phyloP scores from a whole-genome alignment of 2,888 invertebrate species.

The Cephus rjabovi region DNA sequence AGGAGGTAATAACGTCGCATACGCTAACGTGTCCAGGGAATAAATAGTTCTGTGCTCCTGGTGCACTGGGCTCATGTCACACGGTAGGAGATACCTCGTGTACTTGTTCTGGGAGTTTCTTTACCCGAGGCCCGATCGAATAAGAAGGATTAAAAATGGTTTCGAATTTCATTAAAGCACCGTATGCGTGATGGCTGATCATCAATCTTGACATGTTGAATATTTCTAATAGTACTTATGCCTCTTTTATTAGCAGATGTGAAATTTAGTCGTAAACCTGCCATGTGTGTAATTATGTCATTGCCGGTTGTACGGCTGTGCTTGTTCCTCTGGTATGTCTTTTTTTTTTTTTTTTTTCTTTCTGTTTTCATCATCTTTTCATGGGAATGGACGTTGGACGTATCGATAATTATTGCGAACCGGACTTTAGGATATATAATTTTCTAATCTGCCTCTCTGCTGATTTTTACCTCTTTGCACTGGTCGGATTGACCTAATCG shows the following conservation, averaged over 20 bases:
- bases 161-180: not conserved
- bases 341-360: not conserved
- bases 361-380: not conserved
- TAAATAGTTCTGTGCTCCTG: not conserved
- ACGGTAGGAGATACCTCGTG: not conserved
- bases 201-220: not conserved
- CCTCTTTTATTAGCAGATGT: not conserved
- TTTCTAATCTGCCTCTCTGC: not conserved
- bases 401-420: not conserved
- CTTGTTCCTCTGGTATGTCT: not conserved
- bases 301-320: not conserved
- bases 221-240: not conserved
- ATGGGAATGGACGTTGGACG: not conserved
- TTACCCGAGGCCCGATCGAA: not conserved
- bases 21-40: not conserved
- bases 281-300: not conserved
- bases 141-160: not conserved
- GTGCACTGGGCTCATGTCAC: not conserved
- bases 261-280: not conserved
- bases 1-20: constrained; percentile 56
- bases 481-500: not conserved
- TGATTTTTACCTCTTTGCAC: not conserved
- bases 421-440: not conserved
- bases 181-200: not conserved
- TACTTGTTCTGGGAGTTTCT: not conserved